phyloP scores from a whole-genome alignment of 2,113 vertebrate species.

The Papio anubis region DNA sequence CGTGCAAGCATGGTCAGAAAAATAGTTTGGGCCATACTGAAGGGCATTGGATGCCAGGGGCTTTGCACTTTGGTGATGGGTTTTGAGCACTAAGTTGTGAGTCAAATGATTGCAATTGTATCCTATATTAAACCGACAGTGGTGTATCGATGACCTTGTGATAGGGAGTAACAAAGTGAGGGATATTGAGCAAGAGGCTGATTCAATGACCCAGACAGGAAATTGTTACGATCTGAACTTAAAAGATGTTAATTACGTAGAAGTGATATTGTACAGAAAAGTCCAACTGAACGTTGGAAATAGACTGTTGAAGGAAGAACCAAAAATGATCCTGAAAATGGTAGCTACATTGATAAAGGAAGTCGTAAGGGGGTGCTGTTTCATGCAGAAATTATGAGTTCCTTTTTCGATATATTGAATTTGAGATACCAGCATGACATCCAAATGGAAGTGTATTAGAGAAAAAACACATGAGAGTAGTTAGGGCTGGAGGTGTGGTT shows the following conservation, averaged over 20 bases:
- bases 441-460: not conserved
- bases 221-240: slow-evolving; percentile 14
- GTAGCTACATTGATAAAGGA: not conserved
- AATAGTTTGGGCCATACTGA: not conserved
- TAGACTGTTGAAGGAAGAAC: not conserved
- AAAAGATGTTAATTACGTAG: not conserved
- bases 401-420: not conserved
- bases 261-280: not conserved
- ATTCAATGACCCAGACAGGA: slow-evolving; percentile 29
- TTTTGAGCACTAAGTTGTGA: slow-evolving; percentile 19
- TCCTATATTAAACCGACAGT: not conserved
- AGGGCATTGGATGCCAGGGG: not conserved
- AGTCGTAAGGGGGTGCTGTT: not conserved
- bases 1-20: not conserved
- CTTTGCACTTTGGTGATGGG: not conserved
- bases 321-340: slow-evolving; percentile 22
- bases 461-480: not conserved
- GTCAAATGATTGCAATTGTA: not conserved
- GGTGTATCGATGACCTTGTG: not conserved
- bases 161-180: slow-evolving; percentile 30
- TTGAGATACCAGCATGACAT: not conserved
- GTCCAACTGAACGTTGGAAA: not conserved
- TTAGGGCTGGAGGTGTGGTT: not conserved
- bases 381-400: not conserved
- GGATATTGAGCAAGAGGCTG: not conserved